Conservation (phyloP, 1,140 invertebrate genomes). For the Lerema accius region DNA sequence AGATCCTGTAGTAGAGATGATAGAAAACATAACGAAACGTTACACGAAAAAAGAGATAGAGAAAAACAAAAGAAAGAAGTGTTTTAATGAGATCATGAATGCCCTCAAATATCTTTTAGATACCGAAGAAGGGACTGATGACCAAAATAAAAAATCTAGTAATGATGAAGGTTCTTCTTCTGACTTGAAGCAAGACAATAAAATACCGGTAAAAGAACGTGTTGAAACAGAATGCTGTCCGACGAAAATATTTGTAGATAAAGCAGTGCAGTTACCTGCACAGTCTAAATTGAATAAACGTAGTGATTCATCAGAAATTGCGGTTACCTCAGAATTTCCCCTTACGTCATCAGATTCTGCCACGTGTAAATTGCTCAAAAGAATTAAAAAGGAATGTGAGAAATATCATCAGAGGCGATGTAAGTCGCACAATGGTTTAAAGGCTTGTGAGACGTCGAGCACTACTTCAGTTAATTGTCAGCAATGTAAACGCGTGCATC, state of each 20-base stretch:
- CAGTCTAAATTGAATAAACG: conserved; percentile 43
- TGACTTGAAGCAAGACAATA: conserved; percentile 29
- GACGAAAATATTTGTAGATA: conserved; percentile 51
- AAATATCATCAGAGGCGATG: conserved; percentile 69
- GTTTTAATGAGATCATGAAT: conserved; percentile 69
- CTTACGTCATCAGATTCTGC: conserved; percentile 63
- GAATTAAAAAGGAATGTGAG: conserved; percentile 72
- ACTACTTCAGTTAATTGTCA: conserved; percentile 65
- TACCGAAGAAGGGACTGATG: conserved; percentile 65
- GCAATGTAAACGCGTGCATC: conserved; percentile 54
- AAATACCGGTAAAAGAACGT: conserved; percentile 31
- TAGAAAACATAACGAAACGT: conserved; percentile 67
- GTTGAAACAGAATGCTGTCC: conserved; percentile 8
- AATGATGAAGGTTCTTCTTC: conserved; percentile 27
- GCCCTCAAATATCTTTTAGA: conserved; percentile 70
- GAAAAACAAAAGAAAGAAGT: conserved; percentile 67
- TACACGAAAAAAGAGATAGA: conserved; percentile 67
- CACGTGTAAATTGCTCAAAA: conserved; percentile 66
- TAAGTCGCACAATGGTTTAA: conserved; percentile 45
- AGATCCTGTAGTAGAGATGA: conserved; percentile 63
- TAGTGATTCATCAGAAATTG: conserved; percentile 60
- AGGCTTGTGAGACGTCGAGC: conserved; percentile 59
- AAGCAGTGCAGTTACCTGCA: conserved; percentile 53
- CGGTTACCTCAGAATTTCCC: conserved; percentile 57
- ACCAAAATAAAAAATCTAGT: conserved; percentile 37